Base-by-base conservation (phyloP, 2,113 vertebrate genomes). In the Climacteris rufus region DNA sequence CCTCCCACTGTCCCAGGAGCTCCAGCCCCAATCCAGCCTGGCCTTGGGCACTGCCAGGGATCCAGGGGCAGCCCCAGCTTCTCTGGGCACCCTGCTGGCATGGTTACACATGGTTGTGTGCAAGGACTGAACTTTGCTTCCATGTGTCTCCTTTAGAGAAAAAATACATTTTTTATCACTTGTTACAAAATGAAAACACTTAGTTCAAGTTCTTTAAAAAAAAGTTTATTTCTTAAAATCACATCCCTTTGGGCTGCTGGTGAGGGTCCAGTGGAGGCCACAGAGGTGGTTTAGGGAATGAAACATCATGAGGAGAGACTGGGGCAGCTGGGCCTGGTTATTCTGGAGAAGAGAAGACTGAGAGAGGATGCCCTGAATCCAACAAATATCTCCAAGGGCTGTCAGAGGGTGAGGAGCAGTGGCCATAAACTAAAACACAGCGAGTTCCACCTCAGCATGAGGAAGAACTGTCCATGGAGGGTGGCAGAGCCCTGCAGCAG, bases 301-400 rank as follows among this genome's bases (percentile, higher is more conserved):
- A 42, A 42, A 20, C 19, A 42, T 64, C 61, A 9, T 11, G 68
- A 52, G 66, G 50, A 44, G 59, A 20, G 59, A 2, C 18, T 49
- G 50, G 37, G 59, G 12, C 37, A 65, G 44, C 44, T 74, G 68
- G 59, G 44, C 18, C 17, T 64, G 75, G 4, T 6, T 30, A 9
- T 23, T 61, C n/a, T 87, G 42, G 65, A 17, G 25, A 22, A 8
- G 42, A 3, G 27, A 27, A 31, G 5, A 1, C 31, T 25, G 65
- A 22, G 16, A 33, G 31, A 15, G 17, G 24, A 37, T 27, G 17
- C 56, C 33, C 9, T 11, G 14, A 33, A 6, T 19, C 2, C 76
- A 9, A 35, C 2, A n/a, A 7, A 17, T 3, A 7, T 30, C 35
- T n/a, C 66, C 42, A 2, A 0, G 22, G 30, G 12, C 0, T 31